Evolutionary conservation across 2,888 invertebrate genomes (phyloP).

Genomic region (Cephus pygmeus): DNA sequence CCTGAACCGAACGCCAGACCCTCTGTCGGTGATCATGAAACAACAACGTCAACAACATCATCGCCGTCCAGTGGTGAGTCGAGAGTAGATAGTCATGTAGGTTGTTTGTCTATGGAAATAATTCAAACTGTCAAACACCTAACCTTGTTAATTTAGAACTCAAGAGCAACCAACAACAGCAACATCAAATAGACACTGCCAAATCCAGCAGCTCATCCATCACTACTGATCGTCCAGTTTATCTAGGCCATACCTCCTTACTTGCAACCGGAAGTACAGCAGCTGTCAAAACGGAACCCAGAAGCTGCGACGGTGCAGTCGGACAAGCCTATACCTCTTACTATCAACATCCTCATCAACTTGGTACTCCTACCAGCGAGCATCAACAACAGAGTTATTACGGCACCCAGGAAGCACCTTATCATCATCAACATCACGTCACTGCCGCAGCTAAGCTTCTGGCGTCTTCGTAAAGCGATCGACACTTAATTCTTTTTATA

Average conservation of each 20-base stretch:
- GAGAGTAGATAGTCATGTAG: conserved; percentile 5
- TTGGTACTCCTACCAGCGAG: conserved; percentile 54
- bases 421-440: conserved; percentile 87
- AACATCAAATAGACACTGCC: conserved; percentile 54
- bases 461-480: conserved; percentile 77
- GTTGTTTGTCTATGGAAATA: not conserved
- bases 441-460: conserved; percentile 86
- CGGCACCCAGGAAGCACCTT: conserved; percentile 73
- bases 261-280: conserved; percentile 65
- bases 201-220: conserved; percentile 51
- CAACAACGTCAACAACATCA: conserved; percentile 50
- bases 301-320: conserved; percentile 60
- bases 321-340: conserved; percentile 60
- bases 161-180: conserved; percentile 49
- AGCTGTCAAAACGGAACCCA: conserved; percentile 62
- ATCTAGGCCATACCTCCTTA: conserved; percentile 71
- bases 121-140: too few relatives aligned
- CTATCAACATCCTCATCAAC: conserved; percentile 63
- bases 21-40: conserved; percentile 51
- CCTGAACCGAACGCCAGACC: conserved; percentile 62
- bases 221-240: conserved; percentile 60
- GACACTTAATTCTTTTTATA: too few relatives aligned
- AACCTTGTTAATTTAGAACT: conserved; percentile 34
- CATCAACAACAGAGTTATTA: conserved; percentile 60
- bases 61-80: conserved; percentile 55